Evolutionary conservation across 53 echinoderm and acorn worm genomes (phyloP).

Genomic region (Temnopleurus reevesii): DNA sequence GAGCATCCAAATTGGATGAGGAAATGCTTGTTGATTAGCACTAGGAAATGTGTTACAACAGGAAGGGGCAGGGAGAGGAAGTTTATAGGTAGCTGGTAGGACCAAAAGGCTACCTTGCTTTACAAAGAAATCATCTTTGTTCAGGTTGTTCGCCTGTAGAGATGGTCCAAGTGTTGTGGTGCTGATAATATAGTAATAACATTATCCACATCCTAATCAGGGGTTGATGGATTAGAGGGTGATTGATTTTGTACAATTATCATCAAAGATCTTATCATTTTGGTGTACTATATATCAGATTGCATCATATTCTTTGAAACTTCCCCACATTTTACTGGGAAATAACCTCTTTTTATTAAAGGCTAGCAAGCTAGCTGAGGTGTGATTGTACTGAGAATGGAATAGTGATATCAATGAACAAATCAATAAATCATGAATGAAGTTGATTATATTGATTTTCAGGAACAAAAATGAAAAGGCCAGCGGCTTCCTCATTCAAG

Average conservation of each 20-base stretch:
- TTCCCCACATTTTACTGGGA: too few species aligned
- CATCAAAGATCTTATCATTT: neutral
- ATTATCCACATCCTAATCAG: slow-evolving; percentile 32
- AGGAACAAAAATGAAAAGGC: too few species aligned
- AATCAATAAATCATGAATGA: too few species aligned
- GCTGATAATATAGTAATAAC: slow-evolving; percentile 19
- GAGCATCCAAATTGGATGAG: neutral
- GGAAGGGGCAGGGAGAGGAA: slow-evolving; percentile 23
- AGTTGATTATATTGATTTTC: too few species aligned
- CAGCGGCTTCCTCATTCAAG: too few species aligned
- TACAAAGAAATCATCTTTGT: neutral
- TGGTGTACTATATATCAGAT: too few species aligned
- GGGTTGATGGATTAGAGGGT: neutral
- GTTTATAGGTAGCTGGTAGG: slow-evolving; percentile 13
- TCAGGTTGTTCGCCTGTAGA: neutral
- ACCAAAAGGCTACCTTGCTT: neutral
- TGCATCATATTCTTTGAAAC: too few species aligned
- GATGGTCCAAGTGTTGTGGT: neutral
- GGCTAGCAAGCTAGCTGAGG: neutral
- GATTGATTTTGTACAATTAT: neutral
- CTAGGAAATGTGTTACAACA: neutral
- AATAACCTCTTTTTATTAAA: too few species aligned
- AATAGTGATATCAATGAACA: neutral
- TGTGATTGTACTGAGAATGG: neutral
- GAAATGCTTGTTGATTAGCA: slow-evolving; percentile 47